Conservation (phyloP, 2,797 vertebrate genomes). For the Babyrousa celebensis region DNA sequence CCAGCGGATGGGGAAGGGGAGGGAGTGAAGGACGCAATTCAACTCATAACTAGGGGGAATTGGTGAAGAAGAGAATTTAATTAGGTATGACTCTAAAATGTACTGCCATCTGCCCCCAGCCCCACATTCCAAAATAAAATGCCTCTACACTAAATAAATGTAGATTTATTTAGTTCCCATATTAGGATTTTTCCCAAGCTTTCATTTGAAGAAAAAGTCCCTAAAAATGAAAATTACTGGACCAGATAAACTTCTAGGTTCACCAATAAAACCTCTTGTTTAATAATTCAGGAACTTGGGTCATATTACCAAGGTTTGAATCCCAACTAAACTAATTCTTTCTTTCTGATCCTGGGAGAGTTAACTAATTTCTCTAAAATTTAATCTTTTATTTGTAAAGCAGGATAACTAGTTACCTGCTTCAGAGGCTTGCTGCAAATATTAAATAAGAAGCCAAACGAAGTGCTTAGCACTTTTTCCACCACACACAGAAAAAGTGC, state of each 20-base stretch:
- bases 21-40: not conserved
- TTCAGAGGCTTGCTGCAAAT: not conserved
- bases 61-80: not conserved
- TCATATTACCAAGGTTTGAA: not conserved
- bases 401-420: not conserved
- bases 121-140: constrained; percentile 37
- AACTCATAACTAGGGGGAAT: not conserved
- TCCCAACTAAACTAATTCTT: not conserved
- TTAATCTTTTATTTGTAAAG: not conserved
- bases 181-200: not conserved
- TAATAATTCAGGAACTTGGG: not conserved
- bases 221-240: constrained; percentile 31
- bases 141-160: not conserved
- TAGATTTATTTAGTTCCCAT: not conserved
- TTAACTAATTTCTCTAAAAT: not conserved
- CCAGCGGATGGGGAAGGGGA: not conserved
- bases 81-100: not conserved
- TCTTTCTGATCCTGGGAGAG: not conserved
- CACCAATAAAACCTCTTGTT: not conserved
- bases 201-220: constrained; percentile 24
- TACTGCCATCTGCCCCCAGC: not conserved
- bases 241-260: not conserved
- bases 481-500: not conserved
- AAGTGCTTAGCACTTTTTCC: not conserved
- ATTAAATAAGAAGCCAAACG: not conserved